phyloP scores from a whole-genome alignment of 2,888 invertebrate genomes.

The Pristionchus mayeri region DNA sequence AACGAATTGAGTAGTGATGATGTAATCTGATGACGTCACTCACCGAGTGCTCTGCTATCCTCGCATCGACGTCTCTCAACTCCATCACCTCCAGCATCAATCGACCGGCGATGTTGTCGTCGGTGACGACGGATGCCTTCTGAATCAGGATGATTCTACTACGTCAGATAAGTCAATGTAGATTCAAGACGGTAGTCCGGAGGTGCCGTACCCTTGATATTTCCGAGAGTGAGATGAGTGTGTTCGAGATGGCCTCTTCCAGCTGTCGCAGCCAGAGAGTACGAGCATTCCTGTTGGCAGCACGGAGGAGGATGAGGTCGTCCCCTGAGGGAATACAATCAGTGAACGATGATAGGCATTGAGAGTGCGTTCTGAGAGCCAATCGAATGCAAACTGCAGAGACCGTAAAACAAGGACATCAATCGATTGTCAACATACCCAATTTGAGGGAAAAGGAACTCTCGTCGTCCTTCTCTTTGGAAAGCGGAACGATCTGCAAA shows the following conservation, averaged over 20 bases:
- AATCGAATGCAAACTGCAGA: too few relatives aligned
- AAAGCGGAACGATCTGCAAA: neutral
- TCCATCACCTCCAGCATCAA: constrained; percentile 44
- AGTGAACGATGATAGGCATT: too few relatives aligned
- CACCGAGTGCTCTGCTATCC: neutral
- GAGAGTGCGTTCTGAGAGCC: too few relatives aligned
- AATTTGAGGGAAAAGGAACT: constrained; percentile 4
- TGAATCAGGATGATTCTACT: neutral
- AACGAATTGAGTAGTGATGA: neutral
- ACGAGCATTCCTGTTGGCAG: constrained; percentile 57
- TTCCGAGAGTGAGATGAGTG: neutral
- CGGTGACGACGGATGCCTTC: constrained; percentile 30
- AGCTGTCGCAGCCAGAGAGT: constrained; percentile 64
- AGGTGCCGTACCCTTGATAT: neutral
- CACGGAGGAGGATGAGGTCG: constrained; percentile 55
- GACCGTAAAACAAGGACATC: too few relatives aligned
- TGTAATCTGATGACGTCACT: neutral
- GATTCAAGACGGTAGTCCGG: neutral
- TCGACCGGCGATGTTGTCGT: constrained; percentile 38
- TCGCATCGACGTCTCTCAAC: constrained; percentile 17
- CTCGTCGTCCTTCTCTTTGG: constrained; percentile 48
- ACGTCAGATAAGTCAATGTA: neutral
- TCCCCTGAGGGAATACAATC: too few relatives aligned
- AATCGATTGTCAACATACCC: neutral
- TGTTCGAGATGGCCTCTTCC: constrained; percentile 48